phyloP scores from a whole-genome alignment of 2,888 invertebrate genomes.

The Argyresthia goedartella region DNA sequence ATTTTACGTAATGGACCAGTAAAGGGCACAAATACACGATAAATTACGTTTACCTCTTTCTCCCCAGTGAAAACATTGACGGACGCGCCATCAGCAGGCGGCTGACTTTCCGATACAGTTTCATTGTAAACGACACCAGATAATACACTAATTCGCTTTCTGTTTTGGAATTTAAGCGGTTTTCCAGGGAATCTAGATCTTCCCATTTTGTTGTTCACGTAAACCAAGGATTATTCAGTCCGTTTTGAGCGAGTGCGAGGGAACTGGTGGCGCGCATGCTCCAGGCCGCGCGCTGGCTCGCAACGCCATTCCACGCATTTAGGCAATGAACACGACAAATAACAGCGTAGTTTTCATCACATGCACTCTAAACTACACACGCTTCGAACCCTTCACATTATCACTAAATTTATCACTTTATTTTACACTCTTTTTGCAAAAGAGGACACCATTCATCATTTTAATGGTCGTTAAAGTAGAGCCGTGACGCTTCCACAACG shows the following conservation, averaged over 20 bases:
- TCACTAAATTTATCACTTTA: conserved; percentile 52
- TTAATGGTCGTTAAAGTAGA: conserved; percentile 61
- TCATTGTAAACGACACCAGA: conserved; percentile 72
- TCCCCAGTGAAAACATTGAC: conserved; percentile 60
- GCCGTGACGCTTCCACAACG: conserved; percentile 63
- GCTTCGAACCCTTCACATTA: conserved; percentile 54
- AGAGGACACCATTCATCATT: conserved; percentile 64
- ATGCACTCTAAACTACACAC: conserved; percentile 51
- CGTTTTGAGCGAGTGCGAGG: conserved; percentile 58
- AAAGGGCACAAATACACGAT: conserved; percentile 20
- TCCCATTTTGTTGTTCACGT: conserved; percentile 76
- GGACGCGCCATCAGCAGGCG: conserved; percentile 55
- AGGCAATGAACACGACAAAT: conserved; percentile 65
- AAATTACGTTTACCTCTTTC: conserved; percentile 53
- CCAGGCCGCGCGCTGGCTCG: conserved; percentile 63
- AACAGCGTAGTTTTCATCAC: conserved; percentile 64
- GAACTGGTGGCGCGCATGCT: conserved; percentile 67
- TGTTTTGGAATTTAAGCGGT: conserved; percentile 88
- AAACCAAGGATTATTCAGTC: conserved; percentile 70
- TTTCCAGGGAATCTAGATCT: conserved; percentile 90
- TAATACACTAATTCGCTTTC: conserved; percentile 87
- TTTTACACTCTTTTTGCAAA: conserved; percentile 59
- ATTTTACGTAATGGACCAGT: conserved; percentile 26
- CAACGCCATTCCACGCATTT: conserved; percentile 70
- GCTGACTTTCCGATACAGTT: conserved; percentile 53